Evolutionary conservation across 1,140 invertebrate genomes (phyloP).

Genomic region (Drosophila parvula): DNA sequence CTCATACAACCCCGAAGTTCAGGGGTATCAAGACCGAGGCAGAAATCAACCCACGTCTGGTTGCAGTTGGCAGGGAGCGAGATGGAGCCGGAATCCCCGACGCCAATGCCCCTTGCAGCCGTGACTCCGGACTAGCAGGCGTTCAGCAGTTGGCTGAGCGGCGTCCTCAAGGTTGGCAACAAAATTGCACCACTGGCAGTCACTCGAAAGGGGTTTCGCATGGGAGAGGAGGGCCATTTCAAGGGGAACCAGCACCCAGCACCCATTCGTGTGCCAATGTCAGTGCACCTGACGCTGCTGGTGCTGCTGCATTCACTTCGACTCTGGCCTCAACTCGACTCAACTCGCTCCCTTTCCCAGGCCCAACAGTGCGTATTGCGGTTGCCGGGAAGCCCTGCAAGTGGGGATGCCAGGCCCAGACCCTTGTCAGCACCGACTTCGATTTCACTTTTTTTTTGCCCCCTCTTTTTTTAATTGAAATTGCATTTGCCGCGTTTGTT

Average conservation of each 20-base stretch:
- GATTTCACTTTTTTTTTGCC: slow-evolving; percentile 76
- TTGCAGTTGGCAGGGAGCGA: not conserved
- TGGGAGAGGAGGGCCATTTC: slow-evolving; percentile 7
- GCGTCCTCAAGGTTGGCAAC: slow-evolving; percentile 67
- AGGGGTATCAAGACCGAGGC: not conserved
- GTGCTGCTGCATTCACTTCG: slow-evolving; percentile 43
- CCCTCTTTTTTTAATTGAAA: slow-evolving; percentile 71
- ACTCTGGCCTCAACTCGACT: slow-evolving; percentile 4
- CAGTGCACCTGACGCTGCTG: slow-evolving; percentile 64
- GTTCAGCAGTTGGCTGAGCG: slow-evolving; percentile 43
- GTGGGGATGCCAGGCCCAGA: slow-evolving; percentile 17
- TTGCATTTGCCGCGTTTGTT: slow-evolving; percentile 76
- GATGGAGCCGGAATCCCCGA: slow-evolving; percentile 3
- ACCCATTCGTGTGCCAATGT: slow-evolving; percentile 65
- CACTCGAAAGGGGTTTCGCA: slow-evolving; percentile 10
- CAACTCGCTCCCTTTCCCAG: slow-evolving; percentile 35
- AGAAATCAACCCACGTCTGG: slow-evolving; percentile 6
- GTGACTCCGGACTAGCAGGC: slow-evolving; percentile 48
- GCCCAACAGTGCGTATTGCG: slow-evolving; percentile 25
- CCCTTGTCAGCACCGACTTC: slow-evolving; percentile 54
- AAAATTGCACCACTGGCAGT: slow-evolving; percentile 57
- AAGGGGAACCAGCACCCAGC: slow-evolving; percentile 5
- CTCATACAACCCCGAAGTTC: not conserved
- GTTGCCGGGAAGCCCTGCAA: slow-evolving; percentile 62
- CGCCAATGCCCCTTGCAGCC: slow-evolving; percentile 53